Evolutionary conservation across 1,140 invertebrate genomes (phyloP).

Genomic region (Lucilia sericata): DNA sequence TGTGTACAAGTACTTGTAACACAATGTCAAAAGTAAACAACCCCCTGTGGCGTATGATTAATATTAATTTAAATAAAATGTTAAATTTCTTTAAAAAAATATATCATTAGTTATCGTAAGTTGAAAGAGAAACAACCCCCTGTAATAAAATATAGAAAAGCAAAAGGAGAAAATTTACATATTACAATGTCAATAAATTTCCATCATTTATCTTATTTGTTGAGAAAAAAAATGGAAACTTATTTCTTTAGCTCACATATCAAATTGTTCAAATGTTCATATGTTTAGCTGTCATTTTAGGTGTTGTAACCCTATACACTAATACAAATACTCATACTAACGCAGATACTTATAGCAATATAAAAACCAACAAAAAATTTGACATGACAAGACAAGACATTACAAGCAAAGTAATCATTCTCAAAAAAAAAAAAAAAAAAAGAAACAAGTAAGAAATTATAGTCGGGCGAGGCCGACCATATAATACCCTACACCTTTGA

Average conservation of each 20-base stretch:
- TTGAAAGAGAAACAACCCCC: not conserved
- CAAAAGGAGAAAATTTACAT: not conserved
- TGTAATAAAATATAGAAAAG: not conserved
- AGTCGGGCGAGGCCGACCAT: too few species aligned
- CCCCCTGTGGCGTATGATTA: not conserved
- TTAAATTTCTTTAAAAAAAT: not conserved
- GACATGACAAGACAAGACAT: conserved; percentile 30
- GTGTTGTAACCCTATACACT: conserved; percentile 17
- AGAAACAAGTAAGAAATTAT: too few species aligned
- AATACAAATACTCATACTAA: not conserved
- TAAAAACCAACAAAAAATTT: not conserved
- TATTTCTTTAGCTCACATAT: not conserved
- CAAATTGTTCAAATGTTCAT: not conserved
- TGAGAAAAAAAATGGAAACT: not conserved
- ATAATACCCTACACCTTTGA: too few species aligned
- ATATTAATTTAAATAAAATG: not conserved
- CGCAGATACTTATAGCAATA: not conserved
- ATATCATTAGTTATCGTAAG: not conserved
- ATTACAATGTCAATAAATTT: conserved; percentile 39
- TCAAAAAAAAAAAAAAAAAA: too few species aligned
- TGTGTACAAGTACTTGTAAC: too few species aligned
- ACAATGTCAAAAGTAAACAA: too few species aligned
- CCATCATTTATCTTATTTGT: conserved; percentile 31
- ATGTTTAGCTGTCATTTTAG: conserved; percentile 33
- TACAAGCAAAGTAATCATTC: conserved; percentile 39